These are phyloP conservation scores for Quadroppia sp. DNA, from an alignment of 2,888 invertebrate genomes.

Conservation along the genomic window DNA sequence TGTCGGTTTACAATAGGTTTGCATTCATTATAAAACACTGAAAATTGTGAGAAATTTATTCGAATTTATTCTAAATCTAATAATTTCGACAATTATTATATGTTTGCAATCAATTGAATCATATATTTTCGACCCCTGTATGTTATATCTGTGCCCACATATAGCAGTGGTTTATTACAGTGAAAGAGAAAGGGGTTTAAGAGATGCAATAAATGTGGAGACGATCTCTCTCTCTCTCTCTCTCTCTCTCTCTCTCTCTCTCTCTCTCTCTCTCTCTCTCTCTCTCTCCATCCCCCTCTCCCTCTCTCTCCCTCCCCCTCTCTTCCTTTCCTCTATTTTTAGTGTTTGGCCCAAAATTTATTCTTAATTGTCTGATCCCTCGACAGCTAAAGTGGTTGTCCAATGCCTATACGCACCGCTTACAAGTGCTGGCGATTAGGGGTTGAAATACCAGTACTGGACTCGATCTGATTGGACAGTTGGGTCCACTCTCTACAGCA, in stretches of 20 bases:
- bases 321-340: neutral
- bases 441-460: constrained; percentile 15
- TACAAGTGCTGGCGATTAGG: constrained; percentile 10
- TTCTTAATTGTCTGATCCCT: neutral
- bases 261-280: no score
- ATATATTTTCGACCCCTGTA: no score
- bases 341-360: neutral
- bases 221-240: neutral
- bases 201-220: constrained; percentile 23
- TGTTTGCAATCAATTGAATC: no score
- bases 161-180: neutral
- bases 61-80: no score
- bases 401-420: constrained; percentile 24
- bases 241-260: no score
- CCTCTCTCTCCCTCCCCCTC: no score
- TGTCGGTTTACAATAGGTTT: no score
- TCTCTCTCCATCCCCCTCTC: no score
- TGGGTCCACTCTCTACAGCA: neutral
- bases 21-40: no score
- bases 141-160: no score
- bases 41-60: no score
- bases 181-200: constrained; percentile 28
- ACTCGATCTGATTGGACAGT: constrained; percentile 3
- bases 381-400: constrained; percentile 32
- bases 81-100: no score